These are phyloP conservation scores for Mormyrops boulengeri DNA, from an alignment of 2,797 vertebrate genomes.

Conservation along the genomic window DNA sequence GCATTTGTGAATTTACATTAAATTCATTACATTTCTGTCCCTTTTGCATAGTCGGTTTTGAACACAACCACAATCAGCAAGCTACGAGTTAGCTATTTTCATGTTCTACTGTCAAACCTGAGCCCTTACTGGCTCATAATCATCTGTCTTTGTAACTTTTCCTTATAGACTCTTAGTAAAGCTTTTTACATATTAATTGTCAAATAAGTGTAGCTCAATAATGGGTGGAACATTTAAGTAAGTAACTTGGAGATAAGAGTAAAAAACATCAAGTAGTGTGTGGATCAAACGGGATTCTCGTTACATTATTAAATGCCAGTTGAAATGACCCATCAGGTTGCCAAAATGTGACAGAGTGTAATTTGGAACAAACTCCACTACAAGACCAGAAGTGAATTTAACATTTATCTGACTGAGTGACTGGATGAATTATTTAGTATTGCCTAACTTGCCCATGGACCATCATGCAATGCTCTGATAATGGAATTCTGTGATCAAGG, in stretches of 20 bases:
- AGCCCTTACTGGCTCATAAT: not conserved
- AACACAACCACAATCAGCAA: not conserved
- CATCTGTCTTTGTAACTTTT: not conserved
- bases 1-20: not conserved
- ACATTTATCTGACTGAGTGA: conserved; percentile 9
- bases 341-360: not conserved
- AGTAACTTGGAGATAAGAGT: not conserved
- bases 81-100: not conserved
- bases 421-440: conserved; percentile 19
- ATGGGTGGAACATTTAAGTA: not conserved
- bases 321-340: not conserved
- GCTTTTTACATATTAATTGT: not conserved
- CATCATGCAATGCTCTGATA: conserved; percentile 18
- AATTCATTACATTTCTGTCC: not conserved
- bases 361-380: not conserved
- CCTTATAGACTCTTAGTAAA: not conserved
- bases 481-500: conserved; percentile 21
- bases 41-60: not conserved
- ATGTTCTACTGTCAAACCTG: not conserved
- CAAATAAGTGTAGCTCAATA: not conserved
- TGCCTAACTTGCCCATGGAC: conserved; percentile 17
- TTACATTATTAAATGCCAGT: not conserved
- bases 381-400: not conserved
- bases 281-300: not conserved
- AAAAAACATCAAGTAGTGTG: not conserved